phyloP scores from a whole-genome alignment of 2,888 invertebrate species.

The Chloroclysta siterata region DNA sequence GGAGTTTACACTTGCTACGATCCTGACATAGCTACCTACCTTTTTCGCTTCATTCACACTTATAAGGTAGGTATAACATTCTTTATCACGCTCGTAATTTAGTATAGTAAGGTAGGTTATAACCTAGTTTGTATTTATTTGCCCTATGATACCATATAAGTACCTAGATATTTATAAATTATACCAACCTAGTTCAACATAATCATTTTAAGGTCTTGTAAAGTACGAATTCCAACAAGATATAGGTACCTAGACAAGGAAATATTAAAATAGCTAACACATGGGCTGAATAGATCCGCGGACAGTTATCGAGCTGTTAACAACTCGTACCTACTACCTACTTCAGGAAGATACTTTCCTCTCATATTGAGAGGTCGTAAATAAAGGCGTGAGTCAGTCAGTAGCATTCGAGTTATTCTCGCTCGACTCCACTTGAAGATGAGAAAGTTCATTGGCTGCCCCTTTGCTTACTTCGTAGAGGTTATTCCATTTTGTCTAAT shows the following conservation, averaged over 20 bases:
- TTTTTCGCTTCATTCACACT: no score
- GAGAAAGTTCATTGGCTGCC: conserved; percentile 72
- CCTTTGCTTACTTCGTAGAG: conserved; percentile 5
- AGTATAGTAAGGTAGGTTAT: no score
- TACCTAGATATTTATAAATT: not conserved
- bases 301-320: conserved; percentile 52
- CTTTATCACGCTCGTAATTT: no score
- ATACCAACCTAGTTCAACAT: no score
- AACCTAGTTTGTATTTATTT: no score
- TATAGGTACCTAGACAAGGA: no score
- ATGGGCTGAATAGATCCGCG: conserved; percentile 53
- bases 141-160: no score
- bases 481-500: no score
- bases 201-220: conserved; percentile 24
- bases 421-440: conserved; percentile 63
- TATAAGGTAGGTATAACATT: no score
- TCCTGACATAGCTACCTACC: no score
- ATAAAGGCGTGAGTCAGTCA: conserved; percentile 78
- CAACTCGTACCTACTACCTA: conserved; percentile 10
- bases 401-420: conserved; percentile 69
- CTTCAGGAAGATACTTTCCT: conserved; percentile 47
- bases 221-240: conserved; percentile 35
- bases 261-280: conserved; percentile 45
- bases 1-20: no score
- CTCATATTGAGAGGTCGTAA: conserved; percentile 56